Evolutionary conservation across 2,888 invertebrate species (phyloP), one percentile per base, ranked within the genome.

Genomic region (Leptopilina myrica): DNA sequence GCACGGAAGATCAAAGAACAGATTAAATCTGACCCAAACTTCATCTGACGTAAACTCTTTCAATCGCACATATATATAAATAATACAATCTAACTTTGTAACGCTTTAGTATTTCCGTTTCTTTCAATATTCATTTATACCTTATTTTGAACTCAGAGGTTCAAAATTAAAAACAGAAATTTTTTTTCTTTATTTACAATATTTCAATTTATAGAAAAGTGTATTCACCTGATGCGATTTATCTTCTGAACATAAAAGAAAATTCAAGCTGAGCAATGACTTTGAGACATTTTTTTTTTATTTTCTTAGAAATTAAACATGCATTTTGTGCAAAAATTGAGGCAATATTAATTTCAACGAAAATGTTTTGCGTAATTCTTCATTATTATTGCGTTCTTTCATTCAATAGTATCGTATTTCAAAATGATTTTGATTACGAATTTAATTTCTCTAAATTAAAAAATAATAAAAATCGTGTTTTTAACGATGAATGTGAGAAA

Each of bases 1-100:
- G 81, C 80, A 77, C 67, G 79, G 43, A 33, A 40, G 33, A 64
- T 53, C 66, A 77, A 67, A 76, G 43, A 79, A 79, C 20, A 76
- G 79, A 69, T 79, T 79, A 46, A 67, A 79, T 76, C 67, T 67
- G 46, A 11, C 62, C 33, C 20, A 7, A 59, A 53, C 67, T 67
- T 49, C 49, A 7, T 67, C 49, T 66, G 46, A 67, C 46, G 67
- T 15, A 67, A 9, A 49, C 46, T 20, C 67, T 67, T 67, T 67
- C 46, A 46, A 15, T 67, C 49, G 46, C 20, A 67, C 11, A 20
- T 20, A 15, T 20, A 67, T 20, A 62, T 7, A 67, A 49, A 43
- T 43, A 67, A 8, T 67, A 11, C 40, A 43, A 43, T 43, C 43
- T 7, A 67, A 40, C 5, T 7, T n/a, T 59, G 14, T 59, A 15